phyloP scores from a whole-genome alignment of 2,888 invertebrate species.

The Philonicus albiceps region DNA sequence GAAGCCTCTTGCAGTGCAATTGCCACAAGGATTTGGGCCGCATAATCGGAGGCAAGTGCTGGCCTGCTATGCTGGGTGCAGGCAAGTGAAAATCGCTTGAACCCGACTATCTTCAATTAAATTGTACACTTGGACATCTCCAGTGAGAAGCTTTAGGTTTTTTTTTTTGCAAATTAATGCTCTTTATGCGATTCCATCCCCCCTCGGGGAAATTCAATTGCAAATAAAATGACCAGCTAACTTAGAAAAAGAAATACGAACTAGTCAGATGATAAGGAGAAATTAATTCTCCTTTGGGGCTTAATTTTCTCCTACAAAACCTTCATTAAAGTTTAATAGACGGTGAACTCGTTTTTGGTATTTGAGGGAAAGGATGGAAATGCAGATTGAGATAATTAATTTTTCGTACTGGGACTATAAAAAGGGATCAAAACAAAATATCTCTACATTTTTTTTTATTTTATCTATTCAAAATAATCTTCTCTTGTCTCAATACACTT shows the following conservation, averaged over 20 bases:
- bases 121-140: background rate
- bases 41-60: background rate
- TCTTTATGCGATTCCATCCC: background rate
- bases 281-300: background rate
- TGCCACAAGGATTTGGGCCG: background rate
- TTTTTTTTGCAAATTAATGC: background rate
- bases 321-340: background rate
- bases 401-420: too few species aligned
- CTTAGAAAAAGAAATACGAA: background rate
- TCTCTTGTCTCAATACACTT: too few species aligned
- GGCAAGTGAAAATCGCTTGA: background rate
- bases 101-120: background rate
- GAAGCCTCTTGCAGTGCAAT: background rate
- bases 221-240: background rate
- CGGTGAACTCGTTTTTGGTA: too few species aligned
- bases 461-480: too few species aligned
- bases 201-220: background rate
- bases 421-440: too few species aligned
- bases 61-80: background rate
- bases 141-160: background rate
- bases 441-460: too few species aligned
- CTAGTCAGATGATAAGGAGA: background rate
- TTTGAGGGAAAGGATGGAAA: too few species aligned
- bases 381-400: too few species aligned
- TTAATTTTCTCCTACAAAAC: background rate